Conservation (phyloP, 2,888 invertebrate genomes). For the Apamea crenata region DNA sequence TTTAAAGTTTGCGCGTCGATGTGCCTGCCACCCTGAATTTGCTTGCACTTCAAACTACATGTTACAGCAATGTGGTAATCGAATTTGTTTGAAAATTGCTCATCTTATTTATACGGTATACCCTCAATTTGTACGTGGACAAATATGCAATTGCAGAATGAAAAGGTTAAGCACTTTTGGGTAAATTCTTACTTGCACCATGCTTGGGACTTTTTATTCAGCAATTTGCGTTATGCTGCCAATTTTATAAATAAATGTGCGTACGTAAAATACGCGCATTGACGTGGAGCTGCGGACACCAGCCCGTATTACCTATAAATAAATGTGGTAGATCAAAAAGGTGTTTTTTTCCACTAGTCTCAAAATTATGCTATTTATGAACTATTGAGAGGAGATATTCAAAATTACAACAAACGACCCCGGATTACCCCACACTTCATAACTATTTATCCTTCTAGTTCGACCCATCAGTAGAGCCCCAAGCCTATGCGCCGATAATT, state of each 20-base stretch:
- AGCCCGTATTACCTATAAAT: too few relatives aligned
- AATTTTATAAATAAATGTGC: not conserved
- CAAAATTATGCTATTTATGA: not conserved
- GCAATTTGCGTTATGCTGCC: too few relatives aligned
- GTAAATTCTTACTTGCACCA: not conserved
- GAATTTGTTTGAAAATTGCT: not conserved
- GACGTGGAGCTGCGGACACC: too few relatives aligned
- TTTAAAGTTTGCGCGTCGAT: too few relatives aligned
- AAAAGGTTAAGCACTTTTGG: not conserved
- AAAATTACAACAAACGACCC: not conserved
- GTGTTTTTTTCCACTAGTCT: too few relatives aligned
- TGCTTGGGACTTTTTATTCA: not conserved
- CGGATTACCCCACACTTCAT: not conserved
- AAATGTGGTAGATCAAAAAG: too few relatives aligned
- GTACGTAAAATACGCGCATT: too few relatives aligned
- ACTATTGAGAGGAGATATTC: not conserved
- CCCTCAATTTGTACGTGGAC: not conserved
- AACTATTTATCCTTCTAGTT: slow-evolving; percentile 71
- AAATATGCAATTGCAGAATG: not conserved
- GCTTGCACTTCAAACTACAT: not conserved
- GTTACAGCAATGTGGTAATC: not conserved
- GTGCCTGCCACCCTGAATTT: too few relatives aligned
- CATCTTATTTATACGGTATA: not conserved
- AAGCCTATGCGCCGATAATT: slow-evolving; percentile 59
- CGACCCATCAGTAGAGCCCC: slow-evolving; percentile 74